Evolutionary conservation across 2,888 invertebrate species (phyloP).

Genomic region (Pseudolycoriella hygida): DNA sequence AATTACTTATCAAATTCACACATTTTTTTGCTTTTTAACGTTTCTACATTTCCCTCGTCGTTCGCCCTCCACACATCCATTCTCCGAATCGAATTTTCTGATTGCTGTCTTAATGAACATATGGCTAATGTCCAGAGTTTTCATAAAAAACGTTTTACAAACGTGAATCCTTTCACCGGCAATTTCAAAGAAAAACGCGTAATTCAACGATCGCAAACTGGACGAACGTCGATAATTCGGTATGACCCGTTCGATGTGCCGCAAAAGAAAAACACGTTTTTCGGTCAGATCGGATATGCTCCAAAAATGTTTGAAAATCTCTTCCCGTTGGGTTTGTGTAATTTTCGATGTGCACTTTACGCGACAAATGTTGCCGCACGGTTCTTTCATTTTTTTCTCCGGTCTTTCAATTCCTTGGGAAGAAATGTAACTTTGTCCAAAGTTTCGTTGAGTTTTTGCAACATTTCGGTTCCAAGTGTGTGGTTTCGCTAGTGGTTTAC

Average conservation of each 20-base stretch:
- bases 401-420: not conserved
- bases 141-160: not conserved
- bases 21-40: too few species aligned
- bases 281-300: not conserved
- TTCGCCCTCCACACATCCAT: not conserved
- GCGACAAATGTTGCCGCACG: not conserved
- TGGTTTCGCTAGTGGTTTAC: not conserved
- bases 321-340: not conserved
- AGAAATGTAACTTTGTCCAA: not conserved
- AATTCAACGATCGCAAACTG: not conserved
- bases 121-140: not conserved
- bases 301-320: not conserved
- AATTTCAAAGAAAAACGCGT: not conserved
- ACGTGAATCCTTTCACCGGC: not conserved
- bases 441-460: not conserved
- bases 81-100: not conserved
- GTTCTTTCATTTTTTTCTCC: not conserved
- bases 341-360: not conserved
- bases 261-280: not conserved
- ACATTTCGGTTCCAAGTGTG: not conserved
- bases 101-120: not conserved
- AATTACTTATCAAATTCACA: too few species aligned
- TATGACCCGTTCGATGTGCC: not conserved
- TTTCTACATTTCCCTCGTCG: not conserved
- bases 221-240: not conserved